Base-by-base conservation (phyloP, 2,113 vertebrate genomes). In the Morone saxatilis region DNA sequence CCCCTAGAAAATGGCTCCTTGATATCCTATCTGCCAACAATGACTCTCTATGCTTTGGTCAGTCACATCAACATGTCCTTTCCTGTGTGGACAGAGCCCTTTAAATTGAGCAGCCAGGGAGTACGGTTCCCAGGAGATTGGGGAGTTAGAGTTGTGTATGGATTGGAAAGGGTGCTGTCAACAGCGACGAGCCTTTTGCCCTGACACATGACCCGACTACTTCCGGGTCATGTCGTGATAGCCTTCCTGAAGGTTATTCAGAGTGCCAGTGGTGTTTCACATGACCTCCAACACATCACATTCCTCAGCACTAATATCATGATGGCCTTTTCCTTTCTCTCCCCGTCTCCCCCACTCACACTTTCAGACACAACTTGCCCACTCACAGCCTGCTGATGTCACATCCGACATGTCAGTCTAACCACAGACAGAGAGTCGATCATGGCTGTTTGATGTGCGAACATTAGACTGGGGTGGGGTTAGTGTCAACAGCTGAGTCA, bases 261-360 rank as follows among this genome's bases (percentile, higher is more conserved):
- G 91, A 88, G 90, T 87, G 86, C 90, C 91, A 90, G 90, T 74
- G 14, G 74, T 88, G 72, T 91, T 95, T 95, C 94, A 94, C 93
- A 94, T 88, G 94, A 94, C 92, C 93, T 87, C 77, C 79, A 90
- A 90, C 89, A 91, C 83, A 78, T 83, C 80, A 25, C 91, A 93
- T 93, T 93, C 93, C 89, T 87, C 25, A 68, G 76, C 73, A 57
- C 66, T 80, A 85, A 83, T 89, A 88, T 91, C 91, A 88, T 16
- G 68, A 86, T 85, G 78, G 53, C 48, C 57, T 79, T 56, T 71
- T 76, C 59, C 81, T 74, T 53, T 40, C 25, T 22, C 14, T 51
- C 61, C 60, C 16, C 50, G 41, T 63, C 54, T 48, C 78, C 22
- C 31, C 12, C 69, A 68, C 74, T 62, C 84, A 80, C 89, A 75